These are phyloP conservation scores for Leptopilina clavipes DNA, from an alignment of 1,140 invertebrate species.

Conservation along the genomic window DNA sequence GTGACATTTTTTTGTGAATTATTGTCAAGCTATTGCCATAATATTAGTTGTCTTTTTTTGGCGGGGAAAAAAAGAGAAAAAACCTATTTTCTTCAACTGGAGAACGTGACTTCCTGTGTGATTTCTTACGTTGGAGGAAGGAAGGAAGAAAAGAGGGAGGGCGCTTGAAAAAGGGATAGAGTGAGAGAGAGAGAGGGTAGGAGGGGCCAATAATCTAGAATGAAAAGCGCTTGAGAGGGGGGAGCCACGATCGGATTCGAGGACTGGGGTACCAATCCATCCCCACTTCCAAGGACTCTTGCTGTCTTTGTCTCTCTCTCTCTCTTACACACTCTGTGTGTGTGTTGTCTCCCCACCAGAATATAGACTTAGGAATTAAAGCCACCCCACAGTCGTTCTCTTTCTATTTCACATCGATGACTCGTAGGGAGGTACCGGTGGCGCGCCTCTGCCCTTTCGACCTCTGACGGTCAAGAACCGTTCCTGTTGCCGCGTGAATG, in stretches of 20 bases:
- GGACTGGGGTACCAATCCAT: conserved; percentile 31
- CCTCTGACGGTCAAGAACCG: conserved; percentile 57
- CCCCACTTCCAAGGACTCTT: conserved; percentile 35
- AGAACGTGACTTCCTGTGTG: neutral
- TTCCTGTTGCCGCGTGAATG: conserved; percentile 42
- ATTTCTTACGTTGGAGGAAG: too few species aligned
- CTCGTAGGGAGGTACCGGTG: conserved; percentile 62
- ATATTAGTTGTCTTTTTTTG: too few species aligned
- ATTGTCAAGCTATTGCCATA: too few species aligned
- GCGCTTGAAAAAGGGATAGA: too few species aligned
- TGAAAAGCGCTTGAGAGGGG: neutral
- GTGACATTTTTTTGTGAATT: too few species aligned
- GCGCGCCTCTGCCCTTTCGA: conserved; percentile 60
- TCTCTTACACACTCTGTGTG: too few species aligned
- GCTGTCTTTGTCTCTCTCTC: too few species aligned
- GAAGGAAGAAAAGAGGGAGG: too few species aligned
- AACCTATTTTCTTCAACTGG: neutral
- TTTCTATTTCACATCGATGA: conserved; percentile 49
- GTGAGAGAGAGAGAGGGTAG: too few species aligned
- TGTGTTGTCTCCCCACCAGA: too few species aligned
- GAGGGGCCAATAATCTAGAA: neutral
- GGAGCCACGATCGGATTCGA: neutral
- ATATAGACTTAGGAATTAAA: too few species aligned
- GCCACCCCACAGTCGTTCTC: conserved; percentile 34
- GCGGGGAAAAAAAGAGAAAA: too few species aligned